Evolutionary conservation across 2,888 invertebrate species (phyloP).

Genomic region (Mesorhabditis belari): DNA sequence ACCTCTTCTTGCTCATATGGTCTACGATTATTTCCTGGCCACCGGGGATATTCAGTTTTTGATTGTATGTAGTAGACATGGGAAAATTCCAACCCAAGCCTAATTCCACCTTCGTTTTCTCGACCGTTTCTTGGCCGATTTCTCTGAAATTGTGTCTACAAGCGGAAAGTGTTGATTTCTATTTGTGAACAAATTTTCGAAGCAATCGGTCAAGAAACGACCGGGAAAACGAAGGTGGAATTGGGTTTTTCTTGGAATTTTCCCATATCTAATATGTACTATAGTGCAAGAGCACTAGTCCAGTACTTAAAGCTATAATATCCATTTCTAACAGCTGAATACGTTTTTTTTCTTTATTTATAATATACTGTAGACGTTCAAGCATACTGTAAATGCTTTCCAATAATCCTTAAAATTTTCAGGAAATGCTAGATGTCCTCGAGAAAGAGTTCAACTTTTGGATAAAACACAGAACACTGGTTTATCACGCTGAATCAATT

Average conservation of each 20-base stretch:
- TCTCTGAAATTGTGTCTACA: too few relatives aligned
- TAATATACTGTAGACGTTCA: background rate
- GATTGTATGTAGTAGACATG: conserved; percentile 18
- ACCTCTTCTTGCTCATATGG: conserved; percentile 65
- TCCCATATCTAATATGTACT: too few relatives aligned
- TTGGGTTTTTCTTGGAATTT: too few relatives aligned
- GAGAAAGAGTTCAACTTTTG: conserved; percentile 67
- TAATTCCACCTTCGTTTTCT: too few relatives aligned
- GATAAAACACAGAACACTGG: conserved; percentile 64
- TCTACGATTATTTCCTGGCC: conserved; percentile 70
- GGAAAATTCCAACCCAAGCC: too few relatives aligned
- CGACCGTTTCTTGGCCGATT: too few relatives aligned
- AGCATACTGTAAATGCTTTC: background rate
- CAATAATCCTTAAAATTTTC: background rate
- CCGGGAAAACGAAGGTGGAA: too few relatives aligned
- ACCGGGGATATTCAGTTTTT: conserved; percentile 70
- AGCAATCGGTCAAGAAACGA: too few relatives aligned
- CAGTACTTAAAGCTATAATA: background rate
- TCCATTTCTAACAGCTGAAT: background rate
- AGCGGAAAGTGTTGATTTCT: too few relatives aligned
- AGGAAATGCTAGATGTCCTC: conserved; percentile 53
- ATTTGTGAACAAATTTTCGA: background rate
- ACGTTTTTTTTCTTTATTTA: conserved; percentile 1
- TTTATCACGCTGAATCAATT: background rate
- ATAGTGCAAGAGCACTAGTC: conserved; percentile 4